Percentiles rank a stretch among this genome's conserved stretches.
Evolutionary conservation across 1,140 invertebrate species (phyloP).

Genomic region (Zaprionus nigranus): DNA sequence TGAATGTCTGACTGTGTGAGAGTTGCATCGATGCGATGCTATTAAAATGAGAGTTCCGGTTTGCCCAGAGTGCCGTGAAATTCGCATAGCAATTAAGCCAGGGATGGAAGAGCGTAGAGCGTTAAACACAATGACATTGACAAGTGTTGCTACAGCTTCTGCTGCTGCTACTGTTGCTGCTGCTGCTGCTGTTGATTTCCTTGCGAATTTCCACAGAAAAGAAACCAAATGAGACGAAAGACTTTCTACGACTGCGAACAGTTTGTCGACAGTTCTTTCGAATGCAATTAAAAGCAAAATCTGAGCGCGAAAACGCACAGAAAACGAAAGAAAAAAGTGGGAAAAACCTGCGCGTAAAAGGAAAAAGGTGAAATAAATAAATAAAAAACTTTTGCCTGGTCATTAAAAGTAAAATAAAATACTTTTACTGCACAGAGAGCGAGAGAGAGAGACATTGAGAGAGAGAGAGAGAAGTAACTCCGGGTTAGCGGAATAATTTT

Average conservation of each 20-base stretch:
- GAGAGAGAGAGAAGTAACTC: slow-evolving; percentile 7
- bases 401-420: slow-evolving; percentile 75
- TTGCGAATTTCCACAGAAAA: slow-evolving; percentile 63
- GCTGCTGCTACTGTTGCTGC: slow-evolving; percentile 1
- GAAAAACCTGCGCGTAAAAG: slow-evolving; percentile 36
- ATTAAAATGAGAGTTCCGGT: slow-evolving; percentile 57
- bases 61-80: slow-evolving; percentile 49
- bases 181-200: slow-evolving; percentile 35
- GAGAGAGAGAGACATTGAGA: slow-evolving; percentile 2
- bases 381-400: slow-evolving; percentile 46
- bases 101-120: slow-evolving; percentile 18
- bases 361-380: slow-evolving; percentile 23
- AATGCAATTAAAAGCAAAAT: slow-evolving; percentile 61
- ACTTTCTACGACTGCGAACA: slow-evolving; percentile 58
- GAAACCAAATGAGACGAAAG: slow-evolving; percentile 69
- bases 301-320: slow-evolving; percentile 23
- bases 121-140: slow-evolving; percentile 62
- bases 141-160: slow-evolving; percentile 49
- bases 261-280: slow-evolving; percentile 23
- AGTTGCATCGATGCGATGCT: slow-evolving; percentile 8
- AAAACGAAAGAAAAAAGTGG: slow-evolving; percentile 18
- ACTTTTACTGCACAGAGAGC: slow-evolving; percentile 52
- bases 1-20: not conserved
- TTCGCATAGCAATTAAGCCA: slow-evolving; percentile 57
- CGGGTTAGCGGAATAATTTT: slow-evolving; percentile 40